These are phyloP conservation scores for Halcyon smyrnensis DNA, from an alignment of 2,797 vertebrate species.

Conservation along the genomic window DNA sequence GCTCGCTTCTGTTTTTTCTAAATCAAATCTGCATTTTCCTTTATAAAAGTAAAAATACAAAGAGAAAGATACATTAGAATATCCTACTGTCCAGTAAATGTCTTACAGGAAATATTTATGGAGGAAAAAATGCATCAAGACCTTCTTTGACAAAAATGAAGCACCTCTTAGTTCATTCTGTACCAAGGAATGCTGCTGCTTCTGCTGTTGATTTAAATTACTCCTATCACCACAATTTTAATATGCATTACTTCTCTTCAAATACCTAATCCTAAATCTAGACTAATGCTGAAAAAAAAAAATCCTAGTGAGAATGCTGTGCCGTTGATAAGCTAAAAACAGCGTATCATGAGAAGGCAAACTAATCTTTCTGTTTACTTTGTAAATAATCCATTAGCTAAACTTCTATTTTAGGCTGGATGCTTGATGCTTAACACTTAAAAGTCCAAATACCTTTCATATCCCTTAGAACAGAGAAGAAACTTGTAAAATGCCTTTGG, in stretches of 20 bases:
- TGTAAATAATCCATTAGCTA: constrained; percentile 53
- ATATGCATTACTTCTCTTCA: not conserved
- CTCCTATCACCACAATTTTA: not conserved
- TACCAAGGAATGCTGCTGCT: constrained; percentile 12
- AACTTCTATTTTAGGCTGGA: constrained; percentile 39
- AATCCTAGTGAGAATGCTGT: constrained; percentile 3
- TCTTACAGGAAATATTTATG: constrained; percentile 48
- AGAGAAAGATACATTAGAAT: constrained; percentile 49
- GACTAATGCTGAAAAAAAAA: constrained; percentile 15
- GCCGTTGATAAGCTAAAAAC: not conserved
- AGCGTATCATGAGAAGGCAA: constrained; percentile 47
- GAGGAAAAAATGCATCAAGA: constrained; percentile 27
- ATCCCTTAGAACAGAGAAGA: constrained; percentile 68
- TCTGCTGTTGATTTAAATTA: constrained; percentile 8
- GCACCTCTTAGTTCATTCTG: constrained; percentile 38
- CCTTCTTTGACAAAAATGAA: constrained; percentile 34
- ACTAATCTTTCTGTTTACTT: constrained; percentile 35
- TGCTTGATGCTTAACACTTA: constrained; percentile 22
- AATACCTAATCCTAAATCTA: constrained; percentile 38
- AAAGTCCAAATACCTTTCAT: constrained; percentile 38
- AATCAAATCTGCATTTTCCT: constrained; percentile 25
- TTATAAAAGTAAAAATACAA: constrained; percentile 49
- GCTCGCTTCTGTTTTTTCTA: not conserved
- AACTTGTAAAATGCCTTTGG: constrained; percentile 21
- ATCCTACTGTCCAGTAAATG: constrained; percentile 56